Evolutionary conservation across 2,888 invertebrate species (phyloP).

Genomic region (Ecdyonurus torrentis): DNA sequence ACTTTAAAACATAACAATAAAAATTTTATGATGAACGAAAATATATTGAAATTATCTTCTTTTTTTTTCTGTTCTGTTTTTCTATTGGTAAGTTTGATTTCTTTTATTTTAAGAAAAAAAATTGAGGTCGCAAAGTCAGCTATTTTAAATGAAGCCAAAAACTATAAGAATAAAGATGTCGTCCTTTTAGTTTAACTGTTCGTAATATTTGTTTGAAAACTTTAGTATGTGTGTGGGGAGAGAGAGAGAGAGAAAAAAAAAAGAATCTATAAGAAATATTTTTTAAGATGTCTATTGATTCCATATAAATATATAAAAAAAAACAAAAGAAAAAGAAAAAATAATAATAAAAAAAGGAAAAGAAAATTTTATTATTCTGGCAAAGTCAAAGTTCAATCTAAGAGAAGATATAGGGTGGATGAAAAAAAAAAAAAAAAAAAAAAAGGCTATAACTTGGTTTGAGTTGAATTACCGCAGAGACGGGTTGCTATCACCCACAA

Average conservation of each 20-base stretch:
- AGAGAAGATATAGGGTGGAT: neutral
- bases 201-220: neutral
- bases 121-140: neutral
- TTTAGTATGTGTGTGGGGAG: neutral
- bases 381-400: neutral
- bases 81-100: neutral
- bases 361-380: slow-evolving; percentile 1
- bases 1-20: too few species aligned
- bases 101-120: neutral
- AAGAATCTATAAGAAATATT: neutral
- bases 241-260: too few species aligned
- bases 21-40: too few species aligned
- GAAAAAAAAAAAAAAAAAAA: too few species aligned
- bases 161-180: neutral
- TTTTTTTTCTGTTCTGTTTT: too few species aligned
- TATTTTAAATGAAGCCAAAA: neutral
- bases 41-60: too few species aligned
- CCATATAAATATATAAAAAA: neutral
- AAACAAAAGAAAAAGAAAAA: neutral
- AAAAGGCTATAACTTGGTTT: neutral
- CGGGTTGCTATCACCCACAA: neutral
- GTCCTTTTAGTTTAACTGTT: too few species aligned
- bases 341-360: neutral
- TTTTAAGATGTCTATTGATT: neutral
- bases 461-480: neutral